These are phyloP conservation scores for Pseudoips prasinana DNA, from an alignment of 2,888 invertebrate genomes.

Conservation along the genomic window DNA sequence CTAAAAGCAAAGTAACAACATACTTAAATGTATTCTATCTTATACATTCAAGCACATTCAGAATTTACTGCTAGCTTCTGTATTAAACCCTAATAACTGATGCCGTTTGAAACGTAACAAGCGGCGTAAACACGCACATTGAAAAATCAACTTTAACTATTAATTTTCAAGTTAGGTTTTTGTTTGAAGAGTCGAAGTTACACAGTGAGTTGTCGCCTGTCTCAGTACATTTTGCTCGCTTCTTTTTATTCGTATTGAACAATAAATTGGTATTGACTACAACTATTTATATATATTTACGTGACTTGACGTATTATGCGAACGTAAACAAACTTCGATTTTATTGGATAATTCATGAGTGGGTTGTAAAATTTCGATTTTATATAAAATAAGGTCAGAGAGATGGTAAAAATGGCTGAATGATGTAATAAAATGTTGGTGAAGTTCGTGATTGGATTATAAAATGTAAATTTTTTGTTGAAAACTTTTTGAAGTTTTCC, in stretches of 20 bases:
- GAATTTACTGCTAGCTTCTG: constrained; percentile 62
- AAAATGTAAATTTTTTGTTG: constrained; percentile 25
- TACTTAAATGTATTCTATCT: constrained; percentile 55
- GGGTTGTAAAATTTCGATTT: constrained; percentile 46
- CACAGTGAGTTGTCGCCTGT: constrained; percentile 36
- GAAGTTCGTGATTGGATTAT: constrained; percentile 32
- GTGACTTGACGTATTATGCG: constrained; percentile 56
- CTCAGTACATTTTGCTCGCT: constrained; percentile 46
- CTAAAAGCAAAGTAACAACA: constrained; percentile 41
- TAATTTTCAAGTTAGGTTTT: constrained; percentile 24
- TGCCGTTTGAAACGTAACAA: constrained; percentile 32
- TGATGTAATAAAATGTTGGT: constrained; percentile 40
- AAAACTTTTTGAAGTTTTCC: constrained; percentile 8
- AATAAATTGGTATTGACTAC: constrained; percentile 67
- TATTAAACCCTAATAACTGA: constrained; percentile 63
- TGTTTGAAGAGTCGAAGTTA: constrained; percentile 9
- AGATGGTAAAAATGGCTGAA: constrained; percentile 30
- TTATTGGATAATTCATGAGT: constrained; percentile 59
- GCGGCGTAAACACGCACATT: constrained; percentile 6
- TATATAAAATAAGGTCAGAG: constrained; percentile 47
- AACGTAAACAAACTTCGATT: constrained; percentile 58
- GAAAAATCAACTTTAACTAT: constrained; percentile 34
- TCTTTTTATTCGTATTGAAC: constrained; percentile 71
- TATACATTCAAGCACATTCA: constrained; percentile 58
- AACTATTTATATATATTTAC: constrained; percentile 51